phyloP scores from a whole-genome alignment of 1,140 invertebrate genomes.

The Rhagoletis pomonella region DNA sequence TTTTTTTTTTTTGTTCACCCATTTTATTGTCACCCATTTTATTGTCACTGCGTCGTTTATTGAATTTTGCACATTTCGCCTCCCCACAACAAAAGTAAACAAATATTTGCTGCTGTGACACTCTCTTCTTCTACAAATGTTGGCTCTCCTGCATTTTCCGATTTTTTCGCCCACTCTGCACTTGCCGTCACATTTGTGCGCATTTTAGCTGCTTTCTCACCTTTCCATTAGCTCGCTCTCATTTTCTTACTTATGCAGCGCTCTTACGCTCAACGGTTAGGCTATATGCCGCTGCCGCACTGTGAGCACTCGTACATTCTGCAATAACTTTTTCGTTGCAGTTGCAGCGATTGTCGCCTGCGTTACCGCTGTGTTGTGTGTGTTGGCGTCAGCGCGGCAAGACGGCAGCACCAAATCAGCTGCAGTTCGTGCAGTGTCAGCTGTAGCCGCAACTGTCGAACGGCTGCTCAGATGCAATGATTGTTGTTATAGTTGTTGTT shows the following conservation, averaged over 20 bases:
- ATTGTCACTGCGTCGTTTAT: background rate
- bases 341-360: background rate
- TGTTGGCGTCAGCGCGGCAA: background rate
- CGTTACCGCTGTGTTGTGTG: background rate
- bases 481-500: background rate
- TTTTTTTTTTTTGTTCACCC: background rate
- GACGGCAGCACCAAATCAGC: background rate
- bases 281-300: too few species aligned
- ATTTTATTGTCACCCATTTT: background rate
- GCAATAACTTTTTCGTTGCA: background rate
- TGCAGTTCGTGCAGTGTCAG: background rate
- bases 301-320: background rate
- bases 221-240: background rate
- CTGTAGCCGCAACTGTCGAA: background rate
- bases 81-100: background rate
- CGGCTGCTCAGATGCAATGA: background rate
- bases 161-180: background rate
- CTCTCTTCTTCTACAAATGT: background rate
- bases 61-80: background rate
- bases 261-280: background rate
- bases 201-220: background rate
- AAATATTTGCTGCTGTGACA: background rate
- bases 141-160: background rate
- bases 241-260: background rate
- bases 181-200: too few species aligned